These are phyloP conservation scores for Anoncus sp. DNA, from an alignment of 2,888 invertebrate species.

Conservation along the genomic window DNA sequence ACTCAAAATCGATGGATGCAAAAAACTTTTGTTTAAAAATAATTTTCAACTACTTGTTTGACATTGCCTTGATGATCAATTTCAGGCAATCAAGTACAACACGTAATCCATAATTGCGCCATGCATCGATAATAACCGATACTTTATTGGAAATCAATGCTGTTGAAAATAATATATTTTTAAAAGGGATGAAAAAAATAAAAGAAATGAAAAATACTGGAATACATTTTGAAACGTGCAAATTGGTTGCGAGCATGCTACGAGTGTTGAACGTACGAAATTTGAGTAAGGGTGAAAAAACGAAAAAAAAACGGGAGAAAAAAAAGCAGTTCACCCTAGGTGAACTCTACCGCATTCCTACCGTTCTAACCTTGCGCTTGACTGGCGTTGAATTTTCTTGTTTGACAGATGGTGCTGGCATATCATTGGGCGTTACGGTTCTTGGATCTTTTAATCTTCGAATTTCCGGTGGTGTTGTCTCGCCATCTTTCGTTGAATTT, in stretches of 20 bases:
- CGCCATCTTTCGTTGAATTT: conserved; percentile 56
- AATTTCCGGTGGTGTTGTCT: conserved; percentile 58
- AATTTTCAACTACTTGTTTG: neutral
- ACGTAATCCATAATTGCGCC: conserved; percentile 38
- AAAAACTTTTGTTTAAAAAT: too few species aligned
- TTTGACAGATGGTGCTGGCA: conserved; percentile 75
- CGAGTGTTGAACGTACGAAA: conserved; percentile 12
- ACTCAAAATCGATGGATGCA: too few species aligned
- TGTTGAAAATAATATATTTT: neutral
- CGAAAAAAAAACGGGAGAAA: conserved; percentile 23
- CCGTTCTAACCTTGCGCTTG: conserved; percentile 82
- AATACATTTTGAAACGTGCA: conserved; percentile 12
- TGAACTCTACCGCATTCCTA: conserved; percentile 72
- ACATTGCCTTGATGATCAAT: conserved; percentile 1
- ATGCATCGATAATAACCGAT: conserved; percentile 36
- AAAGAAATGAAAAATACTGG: neutral
- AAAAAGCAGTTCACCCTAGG: conserved; percentile 66
- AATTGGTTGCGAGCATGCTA: conserved; percentile 39
- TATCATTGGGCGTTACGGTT: conserved; percentile 79
- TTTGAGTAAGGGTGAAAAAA: conserved; percentile 17
- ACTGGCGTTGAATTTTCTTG: conserved; percentile 76
- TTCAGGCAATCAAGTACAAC: conserved; percentile 13
- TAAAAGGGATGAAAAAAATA: conserved; percentile 1
- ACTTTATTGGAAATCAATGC: conserved; percentile 17
- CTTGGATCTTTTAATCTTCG: conserved; percentile 78